Evolutionary conservation across 2,797 vertebrate genomes (phyloP), one percentile per base, ranked within the genome.

Genomic region (Pangasius larnaudii): DNA sequence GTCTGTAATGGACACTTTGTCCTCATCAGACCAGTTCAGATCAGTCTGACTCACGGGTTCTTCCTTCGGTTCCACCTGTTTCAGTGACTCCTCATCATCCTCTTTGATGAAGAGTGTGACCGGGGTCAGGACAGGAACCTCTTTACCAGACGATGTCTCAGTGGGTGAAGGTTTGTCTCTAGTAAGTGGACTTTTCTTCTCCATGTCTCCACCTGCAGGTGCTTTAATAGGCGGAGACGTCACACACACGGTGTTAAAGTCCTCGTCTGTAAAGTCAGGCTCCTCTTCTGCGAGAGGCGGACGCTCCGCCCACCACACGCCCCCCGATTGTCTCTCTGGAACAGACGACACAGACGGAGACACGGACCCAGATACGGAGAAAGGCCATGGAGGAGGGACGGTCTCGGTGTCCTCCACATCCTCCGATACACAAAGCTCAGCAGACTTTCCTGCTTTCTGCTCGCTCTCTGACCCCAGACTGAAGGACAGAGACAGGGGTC

Each of bases 361-460:
- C 49, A 19, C 19, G 59, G 80, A 16, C 69, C 39, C 94, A 1
- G 85, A 61, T 90, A 92, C 86, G 84, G 95, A 94, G 92, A 96
- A 96, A 18, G 95, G 95, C 95, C 95, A 96, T 0, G 96, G 96
- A 91, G 96, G 95, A 88, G 96, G 95, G 6, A 95, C 93, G 18
- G 92, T 95, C 92, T 94, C 58, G 71, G 94, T 93, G 33, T 89
- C 87, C 89, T 30, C 39, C 7, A 95, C 91, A 91, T 95, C 94
- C 63, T 90, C 90, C 39, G 56, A 85, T 53, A 69, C 78, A 80
- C 83, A 53, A 51, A 19, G 19, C 81, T 81, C 89, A 88, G 93
- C 91, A 75, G 80, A 79, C 67, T 91, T 53, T 85, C 67, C 77
- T 56, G 85, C 24, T 59, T 80, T 82, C 65, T 61, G 13, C 27